These are phyloP conservation scores for Elanus axillaris DNA, from an alignment of 2,113 vertebrate genomes.

Conservation along the genomic window DNA sequence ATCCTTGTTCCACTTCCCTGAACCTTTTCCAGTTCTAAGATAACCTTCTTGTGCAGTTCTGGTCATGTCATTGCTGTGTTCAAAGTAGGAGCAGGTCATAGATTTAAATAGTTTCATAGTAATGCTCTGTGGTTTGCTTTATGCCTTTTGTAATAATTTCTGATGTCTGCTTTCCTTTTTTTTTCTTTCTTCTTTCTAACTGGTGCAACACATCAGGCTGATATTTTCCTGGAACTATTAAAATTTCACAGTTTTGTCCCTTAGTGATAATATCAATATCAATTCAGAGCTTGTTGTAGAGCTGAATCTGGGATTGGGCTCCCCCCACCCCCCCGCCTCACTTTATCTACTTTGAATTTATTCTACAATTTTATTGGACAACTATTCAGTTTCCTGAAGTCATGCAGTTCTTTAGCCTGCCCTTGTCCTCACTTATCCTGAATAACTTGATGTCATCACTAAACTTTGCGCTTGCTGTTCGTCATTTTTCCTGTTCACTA, in stretches of 20 bases:
- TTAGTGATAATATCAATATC: not conserved
- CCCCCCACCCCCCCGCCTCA: rapidly evolving
- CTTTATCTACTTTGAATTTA: not conserved
- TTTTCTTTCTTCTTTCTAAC: too few relatives aligned
- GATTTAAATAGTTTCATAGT: not conserved
- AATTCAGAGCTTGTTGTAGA: not conserved
- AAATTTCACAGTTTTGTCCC: not conserved
- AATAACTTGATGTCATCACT: not conserved
- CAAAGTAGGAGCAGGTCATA: not conserved
- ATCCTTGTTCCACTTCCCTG: not conserved
- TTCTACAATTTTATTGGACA: not conserved
- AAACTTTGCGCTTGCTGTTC: not conserved
- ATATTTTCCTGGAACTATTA: not conserved
- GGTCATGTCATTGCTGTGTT: not conserved
- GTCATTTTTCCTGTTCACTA: not conserved
- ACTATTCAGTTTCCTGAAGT: not conserved
- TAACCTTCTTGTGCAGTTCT: not conserved
- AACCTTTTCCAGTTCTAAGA: not conserved
- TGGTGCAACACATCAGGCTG: not conserved
- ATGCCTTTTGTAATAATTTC: not conserved
- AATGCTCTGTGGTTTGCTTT: not conserved
- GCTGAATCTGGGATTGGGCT: not conserved
- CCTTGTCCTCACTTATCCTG: not conserved
- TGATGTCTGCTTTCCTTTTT: not conserved
- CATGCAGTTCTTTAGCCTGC: not conserved